These are phyloP conservation scores for Dorcus parallelipipedus DNA, from an alignment of 2,888 invertebrate genomes.

Conservation along the genomic window DNA sequence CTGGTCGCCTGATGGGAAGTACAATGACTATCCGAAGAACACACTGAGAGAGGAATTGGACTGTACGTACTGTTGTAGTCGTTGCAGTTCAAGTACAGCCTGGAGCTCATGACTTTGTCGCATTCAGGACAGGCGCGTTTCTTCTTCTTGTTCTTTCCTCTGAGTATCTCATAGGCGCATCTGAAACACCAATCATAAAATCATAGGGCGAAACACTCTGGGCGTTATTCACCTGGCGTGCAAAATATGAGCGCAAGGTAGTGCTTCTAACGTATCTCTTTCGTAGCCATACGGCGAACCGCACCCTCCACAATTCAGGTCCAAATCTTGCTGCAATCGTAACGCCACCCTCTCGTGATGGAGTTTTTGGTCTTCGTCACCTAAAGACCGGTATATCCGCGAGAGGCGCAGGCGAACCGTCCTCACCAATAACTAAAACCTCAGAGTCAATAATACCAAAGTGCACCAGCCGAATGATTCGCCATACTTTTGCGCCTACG, in stretches of 20 bases:
- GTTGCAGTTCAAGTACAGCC: slow-evolving; percentile 56
- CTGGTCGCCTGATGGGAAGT: slow-evolving; percentile 55
- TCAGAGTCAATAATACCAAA: background rate
- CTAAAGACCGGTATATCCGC: slow-evolving; percentile 76
- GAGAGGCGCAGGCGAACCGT: slow-evolving; percentile 76
- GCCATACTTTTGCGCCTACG: slow-evolving; percentile 76
- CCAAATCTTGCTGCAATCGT: slow-evolving; percentile 64
- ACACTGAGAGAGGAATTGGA: slow-evolving; percentile 50
- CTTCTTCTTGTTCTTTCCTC: slow-evolving; percentile 61
- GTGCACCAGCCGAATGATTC: background rate
- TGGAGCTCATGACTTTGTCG: slow-evolving; percentile 64
- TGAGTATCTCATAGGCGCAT: slow-evolving; percentile 66
- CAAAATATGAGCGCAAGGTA: slow-evolving; percentile 84
- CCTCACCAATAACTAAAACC: slow-evolving; percentile 68
- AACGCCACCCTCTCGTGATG: slow-evolving; percentile 71
- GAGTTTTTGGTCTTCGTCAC: slow-evolving; percentile 75
- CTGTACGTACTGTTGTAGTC: slow-evolving; percentile 46
- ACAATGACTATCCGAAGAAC: slow-evolving; percentile 48
- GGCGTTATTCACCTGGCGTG: slow-evolving; percentile 65
- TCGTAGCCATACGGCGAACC: slow-evolving; percentile 73
- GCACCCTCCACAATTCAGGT: slow-evolving; percentile 78
- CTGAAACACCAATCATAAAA: slow-evolving; percentile 39
- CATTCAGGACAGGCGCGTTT: slow-evolving; percentile 69
- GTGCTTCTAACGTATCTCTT: slow-evolving; percentile 70
- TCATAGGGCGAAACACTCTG: no score